Evolutionary conservation across 1,140 invertebrate genomes (phyloP), one percentile per base, ranked within the genome.

Genomic region (Schlechtendalia chinensis): DNA sequence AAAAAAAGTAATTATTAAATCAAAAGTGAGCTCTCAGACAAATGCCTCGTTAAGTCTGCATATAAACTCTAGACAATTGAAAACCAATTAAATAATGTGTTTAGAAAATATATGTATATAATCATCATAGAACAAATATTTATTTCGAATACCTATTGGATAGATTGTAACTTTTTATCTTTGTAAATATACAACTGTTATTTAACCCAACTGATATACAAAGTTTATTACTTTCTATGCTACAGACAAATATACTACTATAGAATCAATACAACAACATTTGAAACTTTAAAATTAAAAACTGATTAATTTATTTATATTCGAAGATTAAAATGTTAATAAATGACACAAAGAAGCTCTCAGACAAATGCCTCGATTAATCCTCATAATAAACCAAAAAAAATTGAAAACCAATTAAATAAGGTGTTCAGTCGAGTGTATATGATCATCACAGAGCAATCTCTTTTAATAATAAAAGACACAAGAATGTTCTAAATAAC

Each of bases 361-460:
- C 56, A 81, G 59, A 63, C 59, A 65, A 75, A 75, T 63, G 72
- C 81, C 58, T 75, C 81, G 24, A 77, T 50, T 29, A 59, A 54
- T 75, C 81, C 4, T 8, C 58, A 81, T 58, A 61, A 22, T 32
- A 63, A 74, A 79, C 75, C 39, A 11, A 17, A 79, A 8, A 77
- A 24, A 79, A 79, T 22, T 79, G 75, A 79, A 79, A 79, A 79
- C 75, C 75, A 79, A 29, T 59, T 79, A 0, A 61, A 63, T 32
- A 79, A 63, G 10, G 58, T 63, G 58, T 79, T 79, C 75, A 61
- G 75, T 50, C 8, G n/a, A 45, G 11, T 29, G 75, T 79, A 79
- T 11, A 63, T 16, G 32, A 67, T 79, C 75, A 79, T 79, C 75
- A 79, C 19, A 27, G 75, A 79, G 75, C 75, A 12, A 32, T 16